These are phyloP conservation scores for Phytoseiulus persimilis DNA, from an alignment of 2,888 invertebrate genomes.

Conservation along the genomic window DNA sequence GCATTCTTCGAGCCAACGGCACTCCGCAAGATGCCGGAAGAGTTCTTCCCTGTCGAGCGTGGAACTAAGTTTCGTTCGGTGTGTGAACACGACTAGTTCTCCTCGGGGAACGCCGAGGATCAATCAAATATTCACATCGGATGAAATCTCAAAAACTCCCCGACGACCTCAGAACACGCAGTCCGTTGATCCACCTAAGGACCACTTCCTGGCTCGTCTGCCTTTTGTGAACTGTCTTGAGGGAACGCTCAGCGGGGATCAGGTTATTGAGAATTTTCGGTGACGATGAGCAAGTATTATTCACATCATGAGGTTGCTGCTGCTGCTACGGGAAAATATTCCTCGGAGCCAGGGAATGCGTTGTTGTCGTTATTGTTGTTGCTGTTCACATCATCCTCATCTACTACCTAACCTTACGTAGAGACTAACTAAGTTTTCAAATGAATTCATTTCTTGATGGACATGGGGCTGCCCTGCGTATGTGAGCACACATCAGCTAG, in stretches of 20 bases:
- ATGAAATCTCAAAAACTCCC: neutral
- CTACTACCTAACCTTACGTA: neutral
- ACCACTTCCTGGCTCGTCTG: neutral
- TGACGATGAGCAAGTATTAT: neutral
- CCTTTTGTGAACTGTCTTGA: neutral
- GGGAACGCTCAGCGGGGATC: neutral
- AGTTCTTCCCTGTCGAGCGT: too few species aligned
- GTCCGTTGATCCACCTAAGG: neutral
- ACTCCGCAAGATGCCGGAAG: too few species aligned
- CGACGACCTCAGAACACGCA: too few species aligned
- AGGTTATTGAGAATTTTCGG: neutral
- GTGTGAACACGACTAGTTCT: neutral
- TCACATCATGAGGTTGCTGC: neutral
- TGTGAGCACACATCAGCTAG: slow-evolving; percentile 32
- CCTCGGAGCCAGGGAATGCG: neutral
- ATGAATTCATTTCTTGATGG: slow-evolving; percentile 20
- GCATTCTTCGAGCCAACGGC: too few species aligned
- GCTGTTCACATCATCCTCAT: neutral
- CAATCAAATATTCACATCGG: neutral
- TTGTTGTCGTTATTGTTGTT: neutral
- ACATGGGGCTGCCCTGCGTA: slow-evolving; percentile 18
- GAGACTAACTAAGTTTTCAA: neutral
- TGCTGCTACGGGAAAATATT: neutral
- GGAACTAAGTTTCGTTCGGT: too few species aligned
- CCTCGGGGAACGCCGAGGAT: neutral